These are phyloP conservation scores for Acanthochromis polyacanthus DNA, from an alignment of 2,113 vertebrate genomes.

Conservation along the genomic window DNA sequence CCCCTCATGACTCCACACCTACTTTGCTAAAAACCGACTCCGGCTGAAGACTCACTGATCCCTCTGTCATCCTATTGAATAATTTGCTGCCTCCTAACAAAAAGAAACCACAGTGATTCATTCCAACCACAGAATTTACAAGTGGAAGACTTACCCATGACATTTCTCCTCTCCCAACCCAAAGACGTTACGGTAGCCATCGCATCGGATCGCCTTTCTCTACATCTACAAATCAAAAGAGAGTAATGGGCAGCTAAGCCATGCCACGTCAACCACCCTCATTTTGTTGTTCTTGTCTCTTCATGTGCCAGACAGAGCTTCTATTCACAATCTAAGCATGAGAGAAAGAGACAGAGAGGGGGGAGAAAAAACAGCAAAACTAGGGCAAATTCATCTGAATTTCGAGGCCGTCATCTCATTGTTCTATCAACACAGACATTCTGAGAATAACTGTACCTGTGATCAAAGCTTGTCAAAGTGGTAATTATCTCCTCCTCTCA, in stretches of 20 bases:
- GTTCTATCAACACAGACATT: slow-evolving; percentile 74
- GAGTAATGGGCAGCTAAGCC: slow-evolving; percentile 37
- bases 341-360: background rate
- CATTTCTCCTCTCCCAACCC: background rate
- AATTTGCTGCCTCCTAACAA: slow-evolving; percentile 41
- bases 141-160: slow-evolving; percentile 37
- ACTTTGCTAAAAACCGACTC: slow-evolving; percentile 46
- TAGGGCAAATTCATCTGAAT: slow-evolving; percentile 44
- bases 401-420: slow-evolving; percentile 61
- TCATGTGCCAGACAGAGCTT: slow-evolving; percentile 39
- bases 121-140: slow-evolving; percentile 65
- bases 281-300: slow-evolving; percentile 48
- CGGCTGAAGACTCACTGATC: slow-evolving; percentile 20
- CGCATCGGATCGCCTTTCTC: slow-evolving; percentile 33
- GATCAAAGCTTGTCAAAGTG: slow-evolving; percentile 84
- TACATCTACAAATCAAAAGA: slow-evolving; percentile 52
- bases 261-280: slow-evolving; percentile 34
- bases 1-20: slow-evolving; percentile 52
- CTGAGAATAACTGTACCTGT: slow-evolving; percentile 72
- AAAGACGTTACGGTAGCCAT: slow-evolving; percentile 20
- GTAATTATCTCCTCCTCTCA: slow-evolving; percentile 75
- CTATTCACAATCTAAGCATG: slow-evolving; percentile 55
- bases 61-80: slow-evolving; percentile 52
- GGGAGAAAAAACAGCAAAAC: slow-evolving; percentile 22
- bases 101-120: slow-evolving; percentile 67